These are phyloP conservation scores for Clupea harengus DNA, from an alignment of 2,113 vertebrate species.

Conservation along the genomic window DNA sequence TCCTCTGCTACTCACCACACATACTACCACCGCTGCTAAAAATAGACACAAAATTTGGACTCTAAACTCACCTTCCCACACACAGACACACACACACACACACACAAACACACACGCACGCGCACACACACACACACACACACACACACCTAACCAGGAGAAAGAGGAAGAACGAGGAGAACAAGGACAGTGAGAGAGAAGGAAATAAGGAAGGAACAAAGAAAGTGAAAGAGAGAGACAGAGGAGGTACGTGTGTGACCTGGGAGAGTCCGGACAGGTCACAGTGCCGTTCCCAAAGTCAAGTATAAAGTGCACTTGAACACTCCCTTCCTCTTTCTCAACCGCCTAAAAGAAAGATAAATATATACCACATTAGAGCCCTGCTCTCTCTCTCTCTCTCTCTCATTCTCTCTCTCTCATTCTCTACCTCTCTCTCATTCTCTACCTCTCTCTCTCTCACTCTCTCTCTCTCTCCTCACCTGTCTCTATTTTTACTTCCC, in stretches of 20 bases:
- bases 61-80: not conserved
- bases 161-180: not conserved
- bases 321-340: constrained; percentile 10
- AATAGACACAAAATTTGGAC: not conserved
- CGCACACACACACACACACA: not conserved
- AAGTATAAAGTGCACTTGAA: not conserved
- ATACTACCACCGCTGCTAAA: not conserved
- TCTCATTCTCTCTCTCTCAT: not conserved
- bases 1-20: not conserved
- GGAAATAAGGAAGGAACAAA: not conserved
- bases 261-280: not conserved
- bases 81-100: not conserved
- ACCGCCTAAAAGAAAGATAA: constrained; percentile 14
- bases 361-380: not conserved
- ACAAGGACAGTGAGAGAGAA: not conserved
- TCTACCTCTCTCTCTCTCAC: not conserved
- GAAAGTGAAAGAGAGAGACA: not conserved
- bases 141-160: not conserved
- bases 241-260: not conserved
- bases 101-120: not conserved
- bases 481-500: constrained; percentile 9
- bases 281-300: not conserved
- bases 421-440: not conserved
- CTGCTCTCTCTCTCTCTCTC: not conserved
- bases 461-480: not conserved